Conservation (phyloP, 2,113 vertebrate species). For the Origma solitaria region DNA sequence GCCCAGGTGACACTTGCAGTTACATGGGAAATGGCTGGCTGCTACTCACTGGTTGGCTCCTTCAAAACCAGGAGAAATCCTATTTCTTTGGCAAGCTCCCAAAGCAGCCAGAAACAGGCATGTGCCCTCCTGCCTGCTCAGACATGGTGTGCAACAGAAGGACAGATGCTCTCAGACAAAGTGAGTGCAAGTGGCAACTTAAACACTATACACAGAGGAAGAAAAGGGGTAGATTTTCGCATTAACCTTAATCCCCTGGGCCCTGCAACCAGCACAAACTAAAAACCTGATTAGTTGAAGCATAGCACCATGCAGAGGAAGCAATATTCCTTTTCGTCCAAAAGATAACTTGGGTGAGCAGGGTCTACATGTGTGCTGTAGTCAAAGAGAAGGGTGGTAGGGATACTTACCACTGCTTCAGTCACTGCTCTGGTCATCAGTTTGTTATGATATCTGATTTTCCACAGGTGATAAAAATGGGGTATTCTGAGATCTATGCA, state of each 20-base stretch:
- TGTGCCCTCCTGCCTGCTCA: background rate
- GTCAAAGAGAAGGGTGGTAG: background rate
- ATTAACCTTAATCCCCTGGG: background rate
- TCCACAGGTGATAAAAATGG: background rate
- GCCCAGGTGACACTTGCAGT: background rate
- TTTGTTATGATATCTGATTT: background rate
- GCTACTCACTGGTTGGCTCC: background rate
- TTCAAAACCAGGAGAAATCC: background rate
- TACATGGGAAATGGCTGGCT: background rate
- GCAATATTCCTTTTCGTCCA: background rate
- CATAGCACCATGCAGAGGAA: background rate
- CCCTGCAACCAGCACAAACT: background rate
- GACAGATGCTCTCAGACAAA: background rate
- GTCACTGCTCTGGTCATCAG: background rate
- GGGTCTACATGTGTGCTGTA: background rate
- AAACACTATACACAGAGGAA: background rate
- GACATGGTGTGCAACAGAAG: background rate
- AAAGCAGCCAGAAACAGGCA: background rate
- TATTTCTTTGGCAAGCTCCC: background rate
- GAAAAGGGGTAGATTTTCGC: background rate
- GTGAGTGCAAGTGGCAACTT: background rate
- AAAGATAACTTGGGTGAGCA: background rate
- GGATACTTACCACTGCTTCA: background rate
- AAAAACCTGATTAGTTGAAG: background rate
- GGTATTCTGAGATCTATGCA: fast-evolving